Evolutionary conservation across 2,113 vertebrate species (phyloP), one percentile per base, ranked within the genome.

Genomic region (Cheilinus undulatus): DNA sequence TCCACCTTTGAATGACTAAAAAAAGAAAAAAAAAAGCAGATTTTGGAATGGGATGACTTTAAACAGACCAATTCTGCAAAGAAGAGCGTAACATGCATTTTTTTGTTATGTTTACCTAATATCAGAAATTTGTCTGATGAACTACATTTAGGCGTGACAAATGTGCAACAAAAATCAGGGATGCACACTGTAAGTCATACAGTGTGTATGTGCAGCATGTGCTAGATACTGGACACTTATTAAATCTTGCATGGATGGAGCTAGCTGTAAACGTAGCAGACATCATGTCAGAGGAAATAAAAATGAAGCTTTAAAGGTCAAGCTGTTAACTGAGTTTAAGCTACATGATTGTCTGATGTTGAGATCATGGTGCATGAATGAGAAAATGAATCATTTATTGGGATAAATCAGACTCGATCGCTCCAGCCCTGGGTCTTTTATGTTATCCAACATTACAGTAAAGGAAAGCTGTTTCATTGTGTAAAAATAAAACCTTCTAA

Each of bases 281-380:
- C 48, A 36, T 68, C 66, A 51, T 68, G 69, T 80, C 56, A 71
- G 42, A 76, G 23, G 40, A 84, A 65, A 46, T 51, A 45, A 60
- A 74, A 69, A 58, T 38, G 62, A 54, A 60, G 45, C 51, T 24
- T 6, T 56, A 85, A 86, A 87, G 81, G 78, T 86, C 85, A 78
- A 46, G 23, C 75, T 76, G 80, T 84, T 77, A 78, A 56, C 32
- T 58, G 43, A 15, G 17, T 76, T 85, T 65, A 63, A 57, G 49
- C 68, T 68, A 49, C 51, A 78, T 83, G 36, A 67, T 68, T 82
- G 77, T 46, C 56, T 66, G 62, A 82, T 63, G 71, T 69, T 74
- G 63, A 50, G 54, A 82, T 75, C 62, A 24, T 7, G 36, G 40
- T 65, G 69, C 50, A 65, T 40, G 32, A 40, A 72, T 27, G 53